phyloP scores from a whole-genome alignment of 2,113 vertebrate genomes.

The Rhodinocichla rosea region DNA sequence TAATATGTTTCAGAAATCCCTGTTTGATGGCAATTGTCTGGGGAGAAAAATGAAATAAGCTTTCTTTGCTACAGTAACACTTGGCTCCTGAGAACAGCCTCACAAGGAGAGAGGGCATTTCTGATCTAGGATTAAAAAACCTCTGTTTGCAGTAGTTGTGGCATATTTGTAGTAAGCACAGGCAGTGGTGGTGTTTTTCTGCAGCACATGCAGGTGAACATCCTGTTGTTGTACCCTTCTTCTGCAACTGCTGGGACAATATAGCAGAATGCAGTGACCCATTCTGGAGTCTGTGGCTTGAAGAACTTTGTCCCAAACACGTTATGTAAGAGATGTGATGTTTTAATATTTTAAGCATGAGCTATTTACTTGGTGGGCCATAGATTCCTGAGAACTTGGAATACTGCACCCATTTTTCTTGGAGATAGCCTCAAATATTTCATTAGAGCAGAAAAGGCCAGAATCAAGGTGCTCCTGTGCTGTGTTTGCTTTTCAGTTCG shows the following conservation, averaged over 20 bases:
- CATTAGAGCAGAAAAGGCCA: neutral
- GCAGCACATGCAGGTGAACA: neutral
- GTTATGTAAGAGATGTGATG: neutral
- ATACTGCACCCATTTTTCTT: neutral
- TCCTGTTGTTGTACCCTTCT: neutral
- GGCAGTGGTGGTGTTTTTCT: neutral
- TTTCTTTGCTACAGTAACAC: slow-evolving; percentile 26
- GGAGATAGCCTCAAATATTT: neutral
- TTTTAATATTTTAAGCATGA: neutral
- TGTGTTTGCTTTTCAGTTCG: neutral
- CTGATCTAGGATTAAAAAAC: neutral
- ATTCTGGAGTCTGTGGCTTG: neutral
- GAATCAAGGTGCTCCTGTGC: neutral
- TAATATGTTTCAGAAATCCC: slow-evolving; percentile 63
- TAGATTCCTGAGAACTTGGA: neutral
- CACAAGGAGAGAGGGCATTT: slow-evolving; percentile 6
- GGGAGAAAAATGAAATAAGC: neutral
- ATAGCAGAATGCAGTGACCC: accelerated
- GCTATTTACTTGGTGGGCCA: neutral
- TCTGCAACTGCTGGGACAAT: neutral
- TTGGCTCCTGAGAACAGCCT: slow-evolving; percentile 23
- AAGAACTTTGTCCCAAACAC: neutral
- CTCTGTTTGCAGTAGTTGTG: neutral
- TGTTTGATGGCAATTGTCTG: slow-evolving; percentile 67
- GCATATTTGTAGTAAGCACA: neutral